Percentiles rank a stretch among this genome's conserved stretches.
Conservation (phyloP, 2,797 vertebrate genomes). For the Arctocebus calabarensis region DNA sequence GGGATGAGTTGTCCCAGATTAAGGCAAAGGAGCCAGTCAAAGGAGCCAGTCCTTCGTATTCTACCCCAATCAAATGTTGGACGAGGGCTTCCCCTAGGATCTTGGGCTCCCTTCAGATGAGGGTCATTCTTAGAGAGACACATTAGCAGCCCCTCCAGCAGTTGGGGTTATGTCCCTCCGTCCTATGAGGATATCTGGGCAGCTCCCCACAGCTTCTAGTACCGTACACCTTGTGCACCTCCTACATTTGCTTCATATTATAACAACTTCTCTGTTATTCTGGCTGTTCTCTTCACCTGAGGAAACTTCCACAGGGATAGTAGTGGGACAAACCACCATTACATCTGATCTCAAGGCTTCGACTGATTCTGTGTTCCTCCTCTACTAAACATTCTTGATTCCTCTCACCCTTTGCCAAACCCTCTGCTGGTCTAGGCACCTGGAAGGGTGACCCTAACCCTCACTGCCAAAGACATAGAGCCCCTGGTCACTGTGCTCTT, state of each 20-base stretch:
- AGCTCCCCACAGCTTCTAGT: not conserved
- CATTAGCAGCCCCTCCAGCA: not conserved
- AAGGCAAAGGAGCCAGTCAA: not conserved
- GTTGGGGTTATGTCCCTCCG: not conserved
- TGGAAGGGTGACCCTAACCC: too few relatives aligned
- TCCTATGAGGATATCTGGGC: not conserved
- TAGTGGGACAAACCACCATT: not conserved
- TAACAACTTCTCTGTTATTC: not conserved
- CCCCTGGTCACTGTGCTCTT: not conserved
- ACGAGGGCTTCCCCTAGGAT: too few relatives aligned
- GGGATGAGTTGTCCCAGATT: not conserved
- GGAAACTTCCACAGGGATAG: not conserved
- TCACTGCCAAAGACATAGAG: not conserved
- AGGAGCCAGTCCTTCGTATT: not conserved
- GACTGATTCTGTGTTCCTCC: not conserved
- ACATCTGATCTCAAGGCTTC: not conserved
- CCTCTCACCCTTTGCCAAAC: not conserved
- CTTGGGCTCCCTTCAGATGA: too few relatives aligned
- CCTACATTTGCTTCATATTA: not conserved
- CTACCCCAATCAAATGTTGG: not conserved
- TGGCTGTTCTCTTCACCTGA: not conserved
- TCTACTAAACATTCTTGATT: not conserved
- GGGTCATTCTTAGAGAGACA: not conserved
- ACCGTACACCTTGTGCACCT: not conserved
- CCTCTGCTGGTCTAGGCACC: not conserved